A percentile compares a stretch with the other conserved stretches of the same genome.
phyloP scores from a whole-genome alignment of 2,888 invertebrate genomes.

The Dasysyrphus albostriatus region DNA sequence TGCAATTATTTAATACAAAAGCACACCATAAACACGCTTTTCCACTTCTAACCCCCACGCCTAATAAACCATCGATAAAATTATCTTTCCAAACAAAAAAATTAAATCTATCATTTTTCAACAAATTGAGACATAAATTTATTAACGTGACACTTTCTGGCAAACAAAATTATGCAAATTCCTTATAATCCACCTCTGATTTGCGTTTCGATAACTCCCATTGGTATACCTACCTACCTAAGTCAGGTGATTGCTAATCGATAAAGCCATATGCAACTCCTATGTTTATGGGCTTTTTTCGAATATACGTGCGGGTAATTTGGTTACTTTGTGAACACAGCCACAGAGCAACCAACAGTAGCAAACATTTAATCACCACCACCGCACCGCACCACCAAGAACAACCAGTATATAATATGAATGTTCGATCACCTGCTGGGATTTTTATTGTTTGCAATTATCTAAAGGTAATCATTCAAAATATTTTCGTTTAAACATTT shows the following conservation, averaged over 20 bases:
- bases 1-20: conserved; percentile 46
- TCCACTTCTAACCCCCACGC: background rate
- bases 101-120: conserved; percentile 36
- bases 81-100: background rate
- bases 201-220: conserved; percentile 43
- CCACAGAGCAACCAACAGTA: conserved; percentile 18
- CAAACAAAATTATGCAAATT: conserved; percentile 71
- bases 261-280: background rate
- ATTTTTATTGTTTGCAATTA: conserved; percentile 69
- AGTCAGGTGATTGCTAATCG: conserved; percentile 33
- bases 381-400: background rate
- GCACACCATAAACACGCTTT: conserved; percentile 7
- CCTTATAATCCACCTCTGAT: conserved; percentile 14
- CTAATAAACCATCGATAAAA: background rate
- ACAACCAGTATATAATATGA: background rate
- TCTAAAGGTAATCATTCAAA: conserved; percentile 67
- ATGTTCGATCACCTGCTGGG: conserved; percentile 66
- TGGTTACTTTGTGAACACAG: conserved; percentile 32
- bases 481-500: conserved; percentile 58
- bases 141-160: conserved; percentile 63
- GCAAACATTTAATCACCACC: conserved; percentile 31
- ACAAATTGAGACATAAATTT: conserved; percentile 69
- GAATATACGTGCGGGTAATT: background rate
- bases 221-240: background rate
- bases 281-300: background rate